Conservation (phyloP, 1,140 invertebrate genomes). For the Orchestia grillus region DNA sequence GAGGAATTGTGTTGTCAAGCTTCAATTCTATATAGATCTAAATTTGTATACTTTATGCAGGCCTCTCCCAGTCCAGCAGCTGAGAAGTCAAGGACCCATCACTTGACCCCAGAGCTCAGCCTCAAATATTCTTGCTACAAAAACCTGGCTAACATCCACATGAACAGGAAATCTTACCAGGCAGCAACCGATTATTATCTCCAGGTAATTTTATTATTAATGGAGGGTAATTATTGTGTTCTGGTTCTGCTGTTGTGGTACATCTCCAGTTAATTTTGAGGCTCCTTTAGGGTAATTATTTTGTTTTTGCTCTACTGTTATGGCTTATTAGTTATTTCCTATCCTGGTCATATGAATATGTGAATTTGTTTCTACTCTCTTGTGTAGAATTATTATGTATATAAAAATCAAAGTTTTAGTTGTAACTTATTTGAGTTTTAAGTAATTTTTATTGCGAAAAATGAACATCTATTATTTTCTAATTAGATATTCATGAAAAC, state of each 20-base stretch:
- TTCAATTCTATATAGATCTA: neutral
- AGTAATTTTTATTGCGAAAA: too few relatives aligned
- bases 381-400: slow-evolving; percentile 36
- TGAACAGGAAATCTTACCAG: slow-evolving; percentile 74
- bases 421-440: neutral
- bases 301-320: slow-evolving; percentile 69
- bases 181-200: slow-evolving; percentile 76
- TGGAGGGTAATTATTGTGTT: too few relatives aligned
- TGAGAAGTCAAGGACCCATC: neutral
- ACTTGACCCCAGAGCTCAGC: slow-evolving; percentile 70
- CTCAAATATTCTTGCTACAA: slow-evolving; percentile 82
- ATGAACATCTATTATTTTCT: too few relatives aligned
- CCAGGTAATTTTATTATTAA: slow-evolving; percentile 69
- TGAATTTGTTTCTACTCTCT: neutral
- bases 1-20: neutral
- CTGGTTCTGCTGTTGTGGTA: too few relatives aligned
- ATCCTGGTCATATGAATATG: too few relatives aligned
- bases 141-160: slow-evolving; percentile 78
- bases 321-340: slow-evolving; percentile 62
- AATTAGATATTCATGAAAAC: too few relatives aligned
- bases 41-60: neutral
- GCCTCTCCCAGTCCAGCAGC: neutral
- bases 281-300: neutral
- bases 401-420: neutral
- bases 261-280: neutral